These are phyloP conservation scores for Phacellophora camtschatica DNA, from an alignment of 30 jellyfish, hydroid and myxozoan species.

Conservation along the genomic window DNA sequence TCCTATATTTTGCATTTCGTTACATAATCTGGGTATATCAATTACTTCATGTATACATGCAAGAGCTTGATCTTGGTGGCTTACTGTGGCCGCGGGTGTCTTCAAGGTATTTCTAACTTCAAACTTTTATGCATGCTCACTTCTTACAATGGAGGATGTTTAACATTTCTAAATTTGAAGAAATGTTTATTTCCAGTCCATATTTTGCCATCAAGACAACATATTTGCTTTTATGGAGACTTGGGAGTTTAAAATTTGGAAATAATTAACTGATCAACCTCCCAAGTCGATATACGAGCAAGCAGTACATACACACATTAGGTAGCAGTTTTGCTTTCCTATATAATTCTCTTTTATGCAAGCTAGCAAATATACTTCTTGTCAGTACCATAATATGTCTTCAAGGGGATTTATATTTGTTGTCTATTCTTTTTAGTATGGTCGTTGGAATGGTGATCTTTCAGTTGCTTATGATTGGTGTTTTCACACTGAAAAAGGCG, in stretches of 20 bases:
- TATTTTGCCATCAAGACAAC: too few relatives aligned
- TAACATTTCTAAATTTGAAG: background rate
- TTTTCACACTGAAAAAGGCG: conserved; percentile 64
- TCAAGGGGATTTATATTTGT: too few relatives aligned
- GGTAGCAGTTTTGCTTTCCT: too few relatives aligned
- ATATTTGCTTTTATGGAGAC: too few relatives aligned
- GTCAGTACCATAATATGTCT: too few relatives aligned
- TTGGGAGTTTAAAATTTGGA: too few relatives aligned
- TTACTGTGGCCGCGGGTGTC: conserved; percentile 87
- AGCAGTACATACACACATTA: too few relatives aligned
- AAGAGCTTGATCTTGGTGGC: conserved; percentile 90
- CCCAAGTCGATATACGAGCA: too few relatives aligned
- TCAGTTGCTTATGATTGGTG: conserved; percentile 94
- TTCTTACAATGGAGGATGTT: background rate
- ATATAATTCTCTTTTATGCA: too few relatives aligned
- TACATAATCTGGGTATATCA: conserved; percentile 91
- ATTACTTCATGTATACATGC: conserved; percentile 86
- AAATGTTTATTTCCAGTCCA: too few relatives aligned
- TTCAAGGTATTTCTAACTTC: conserved; percentile 45
- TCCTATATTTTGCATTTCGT: conserved; percentile 65
- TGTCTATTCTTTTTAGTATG: conserved; percentile 66
- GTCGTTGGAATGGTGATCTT: conserved; percentile 67
- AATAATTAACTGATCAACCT: too few relatives aligned
- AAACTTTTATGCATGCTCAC: background rate
- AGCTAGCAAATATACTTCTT: too few relatives aligned